phyloP scores from a whole-genome alignment of 2,113 vertebrate species.

The Neodontobutis hainanensis region DNA sequence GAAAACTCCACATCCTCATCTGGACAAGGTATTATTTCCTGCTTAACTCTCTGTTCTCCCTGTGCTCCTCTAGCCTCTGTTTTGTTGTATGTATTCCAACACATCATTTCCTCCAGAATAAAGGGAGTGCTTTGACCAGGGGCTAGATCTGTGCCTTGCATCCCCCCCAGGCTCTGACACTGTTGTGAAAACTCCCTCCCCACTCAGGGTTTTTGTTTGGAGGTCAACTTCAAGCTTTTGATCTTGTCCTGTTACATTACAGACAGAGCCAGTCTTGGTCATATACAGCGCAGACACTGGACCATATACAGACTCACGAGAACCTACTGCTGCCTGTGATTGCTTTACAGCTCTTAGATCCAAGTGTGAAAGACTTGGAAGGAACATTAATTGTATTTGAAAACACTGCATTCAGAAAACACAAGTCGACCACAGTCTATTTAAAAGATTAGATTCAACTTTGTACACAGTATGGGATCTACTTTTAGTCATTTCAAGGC shows the following conservation, averaged over 20 bases:
- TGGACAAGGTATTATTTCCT: conserved; percentile 89
- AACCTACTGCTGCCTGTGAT: neutral
- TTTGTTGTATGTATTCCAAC: conserved; percentile 69
- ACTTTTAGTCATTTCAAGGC: too few species aligned
- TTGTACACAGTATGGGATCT: too few species aligned
- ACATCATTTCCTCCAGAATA: conserved; percentile 60
- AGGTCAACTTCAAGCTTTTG: conserved; percentile 63
- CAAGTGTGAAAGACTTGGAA: neutral
- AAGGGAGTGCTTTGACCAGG: conserved; percentile 30
- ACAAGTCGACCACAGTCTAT: too few species aligned
- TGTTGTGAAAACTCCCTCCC: conserved; percentile 68
- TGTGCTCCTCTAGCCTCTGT: conserved; percentile 22
- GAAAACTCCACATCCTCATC: conserved; percentile 82
- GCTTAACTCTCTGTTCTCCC: conserved; percentile 12
- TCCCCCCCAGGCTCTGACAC: conserved; percentile 66
- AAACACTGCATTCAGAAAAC: too few species aligned
- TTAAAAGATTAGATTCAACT: too few species aligned
- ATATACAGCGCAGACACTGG: conserved; percentile 18
- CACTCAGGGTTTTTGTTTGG: conserved; percentile 43
- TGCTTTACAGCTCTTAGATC: neutral
- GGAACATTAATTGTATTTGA: too few species aligned
- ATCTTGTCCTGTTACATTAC: conserved; percentile 54
- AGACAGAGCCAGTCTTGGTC: conserved; percentile 33
- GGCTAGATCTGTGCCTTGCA: conserved; percentile 45
- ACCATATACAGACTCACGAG: neutral